Percentiles rank a stretch among this genome's conserved stretches.
Evolutionary conservation across 1,140 invertebrate species (phyloP).

Genomic region (Apocrypta bakeri): DNA sequence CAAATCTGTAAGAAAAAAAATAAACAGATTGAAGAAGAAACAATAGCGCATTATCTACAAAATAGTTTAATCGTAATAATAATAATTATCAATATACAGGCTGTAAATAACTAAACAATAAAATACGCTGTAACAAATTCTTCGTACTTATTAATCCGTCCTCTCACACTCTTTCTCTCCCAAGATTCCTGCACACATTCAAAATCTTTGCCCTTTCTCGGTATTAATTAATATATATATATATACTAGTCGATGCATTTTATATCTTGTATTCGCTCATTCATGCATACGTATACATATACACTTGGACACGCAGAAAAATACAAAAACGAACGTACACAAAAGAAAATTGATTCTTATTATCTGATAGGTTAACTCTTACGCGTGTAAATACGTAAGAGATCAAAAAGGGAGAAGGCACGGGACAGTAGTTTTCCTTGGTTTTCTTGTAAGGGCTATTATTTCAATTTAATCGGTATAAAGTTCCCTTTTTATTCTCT

Average conservation of each 20-base stretch:
- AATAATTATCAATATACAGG: slow-evolving; percentile 74
- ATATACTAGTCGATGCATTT: slow-evolving; percentile 6
- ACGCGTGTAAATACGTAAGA: slow-evolving; percentile 45
- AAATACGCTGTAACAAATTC: slow-evolving; percentile 73
- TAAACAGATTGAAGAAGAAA: slow-evolving; percentile 52
- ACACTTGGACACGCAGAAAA: slow-evolving; percentile 13
- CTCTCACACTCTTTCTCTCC: slow-evolving; percentile 25
- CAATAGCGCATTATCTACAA: slow-evolving; percentile 72
- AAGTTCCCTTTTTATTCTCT: slow-evolving; percentile 45
- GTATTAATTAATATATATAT: slow-evolving; percentile 27
- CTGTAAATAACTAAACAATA: slow-evolving; percentile 75
- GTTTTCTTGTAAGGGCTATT: not conserved
- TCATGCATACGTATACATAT: slow-evolving; percentile 6
- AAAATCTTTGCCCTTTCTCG: slow-evolving; percentile 31
- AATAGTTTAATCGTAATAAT: slow-evolving; percentile 74
- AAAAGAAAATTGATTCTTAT: slow-evolving; percentile 42
- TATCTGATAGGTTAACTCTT: slow-evolving; percentile 45
- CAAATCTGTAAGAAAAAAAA: slow-evolving; percentile 43
- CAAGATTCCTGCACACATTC: not conserved
- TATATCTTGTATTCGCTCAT: not conserved
- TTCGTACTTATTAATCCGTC: slow-evolving; percentile 53
- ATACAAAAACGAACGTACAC: slow-evolving; percentile 29
- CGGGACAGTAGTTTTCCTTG: slow-evolving; percentile 57
- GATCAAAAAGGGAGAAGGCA: slow-evolving; percentile 66
- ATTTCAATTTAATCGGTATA: slow-evolving; percentile 11